phyloP scores from a whole-genome alignment of 2,888 invertebrate genomes.

The Polylopha cassiicola region DNA sequence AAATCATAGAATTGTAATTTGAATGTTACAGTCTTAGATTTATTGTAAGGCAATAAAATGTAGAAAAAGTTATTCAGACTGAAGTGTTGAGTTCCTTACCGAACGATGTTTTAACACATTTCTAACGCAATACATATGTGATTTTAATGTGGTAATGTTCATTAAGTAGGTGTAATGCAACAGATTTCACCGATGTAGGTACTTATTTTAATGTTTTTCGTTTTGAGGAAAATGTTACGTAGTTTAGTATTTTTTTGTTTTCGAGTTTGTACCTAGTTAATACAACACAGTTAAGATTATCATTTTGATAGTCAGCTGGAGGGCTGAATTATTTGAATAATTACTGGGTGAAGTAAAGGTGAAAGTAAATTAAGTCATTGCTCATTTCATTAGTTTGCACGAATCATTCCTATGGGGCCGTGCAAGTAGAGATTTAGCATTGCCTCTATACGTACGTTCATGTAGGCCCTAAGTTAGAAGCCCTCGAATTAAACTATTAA shows the following conservation, averaged over 20 bases:
- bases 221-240: conserved; percentile 2
- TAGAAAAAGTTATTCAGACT: too few species aligned
- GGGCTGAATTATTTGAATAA: conserved; percentile 4
- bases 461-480: too few species aligned
- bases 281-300: conserved; percentile 7
- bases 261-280: conserved; percentile 12
- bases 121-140: conserved; percentile 11
- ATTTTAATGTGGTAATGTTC: conserved; percentile 9
- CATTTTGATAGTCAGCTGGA: background rate
- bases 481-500: too few species aligned
- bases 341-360: background rate
- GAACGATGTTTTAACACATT: too few species aligned
- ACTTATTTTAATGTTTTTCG: conserved; percentile 5
- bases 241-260: conserved; percentile 14
- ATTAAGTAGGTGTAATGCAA: conserved; percentile 4
- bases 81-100: too few species aligned
- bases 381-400: conserved; percentile 78
- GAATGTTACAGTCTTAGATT: too few species aligned
- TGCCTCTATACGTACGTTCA: conserved; percentile 8
- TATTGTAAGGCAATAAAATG: too few species aligned
- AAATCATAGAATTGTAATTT: too few species aligned
- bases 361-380: conserved; percentile 35
- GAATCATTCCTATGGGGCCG: conserved; percentile 78
- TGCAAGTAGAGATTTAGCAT: conserved; percentile 40
- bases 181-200: conserved; percentile 11